Base-by-base conservation (phyloP, 2,888 invertebrate genomes). In the Quadroppia sp. region DNA sequence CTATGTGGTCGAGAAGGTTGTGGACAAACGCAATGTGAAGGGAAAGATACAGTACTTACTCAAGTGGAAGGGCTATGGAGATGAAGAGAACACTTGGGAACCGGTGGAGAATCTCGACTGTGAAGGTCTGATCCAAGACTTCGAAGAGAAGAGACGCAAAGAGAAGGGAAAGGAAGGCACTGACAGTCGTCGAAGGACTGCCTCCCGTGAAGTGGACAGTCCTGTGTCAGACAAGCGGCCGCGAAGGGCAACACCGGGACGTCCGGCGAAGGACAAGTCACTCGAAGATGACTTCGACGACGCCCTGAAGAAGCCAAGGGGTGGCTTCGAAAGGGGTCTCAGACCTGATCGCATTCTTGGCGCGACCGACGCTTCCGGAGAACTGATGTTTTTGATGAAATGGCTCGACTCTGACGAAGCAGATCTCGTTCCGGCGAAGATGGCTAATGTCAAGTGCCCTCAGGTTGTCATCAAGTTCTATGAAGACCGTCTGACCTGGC, bases 401-500 rank as follows among this genome's bases (percentile, higher is more conserved):
- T 69, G 69, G 69, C 25, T 69, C 28, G 71, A 71, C 48, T 36
- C 36, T 9, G 71, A 71, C 30, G 71, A 71, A 17, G 71, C 71
- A 13, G 71, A 71, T 56, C 48, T 71, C 13, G 71, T 71, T 32
- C 71, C 71, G 2, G 50, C 71, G 9, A 50, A 53, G 48, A 56
- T 53, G 53, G 71, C 71, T 1, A 71, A 71, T n/a, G 40, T 56
- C 25, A 69, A 69, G 42, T 69, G 69, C 36, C 69, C 69, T 11
- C 69, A 69, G 42, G 67, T 67, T 15, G 71, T 71, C 1, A 71
- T 71, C 23, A 71, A 71, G 71, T 71, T 71, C 71, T 71, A 71
- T 71, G 71, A 71, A 30, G 71, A 71, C 56, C 71, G 71, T 25
- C 71, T 71, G 36, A 71, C 71, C n/a, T 71, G 71, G 71, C 50